Conservation (phyloP, 1,140 invertebrate species). For the Macrobrachium rosenbergii region DNA sequence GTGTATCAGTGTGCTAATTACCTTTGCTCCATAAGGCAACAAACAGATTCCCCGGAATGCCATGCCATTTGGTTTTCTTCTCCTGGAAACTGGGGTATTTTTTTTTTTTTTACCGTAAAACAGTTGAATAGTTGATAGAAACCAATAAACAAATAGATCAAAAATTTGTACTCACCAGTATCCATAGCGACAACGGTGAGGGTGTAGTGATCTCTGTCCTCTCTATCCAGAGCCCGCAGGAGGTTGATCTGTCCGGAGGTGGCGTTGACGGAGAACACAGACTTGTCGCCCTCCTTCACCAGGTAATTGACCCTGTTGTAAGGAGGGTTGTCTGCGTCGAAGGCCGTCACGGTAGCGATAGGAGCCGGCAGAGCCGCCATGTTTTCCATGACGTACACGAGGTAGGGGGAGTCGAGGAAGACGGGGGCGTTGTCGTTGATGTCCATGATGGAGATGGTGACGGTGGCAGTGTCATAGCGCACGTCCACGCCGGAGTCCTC, state of each 20-base stretch:
- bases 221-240: constrained; percentile 84
- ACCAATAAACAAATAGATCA: not conserved
- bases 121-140: not conserved
- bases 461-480: constrained; percentile 77
- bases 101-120: not conserved
- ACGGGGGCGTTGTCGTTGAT: constrained; percentile 96
- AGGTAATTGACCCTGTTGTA: constrained; percentile 92
- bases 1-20: no score
- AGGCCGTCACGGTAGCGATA: constrained; percentile 83
- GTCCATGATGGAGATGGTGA: constrained; percentile 82
- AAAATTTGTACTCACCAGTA: constrained; percentile 79
- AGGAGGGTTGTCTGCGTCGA: constrained; percentile 90
- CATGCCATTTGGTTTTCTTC: no score
- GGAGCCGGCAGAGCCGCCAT: constrained; percentile 77
- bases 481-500: constrained; percentile 84
- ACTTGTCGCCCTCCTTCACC: constrained; percentile 90
- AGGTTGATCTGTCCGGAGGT: constrained; percentile 89
- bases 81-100: no score
- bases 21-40: no score
- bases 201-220: constrained; percentile 82
- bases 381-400: constrained; percentile 94
- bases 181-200: constrained; percentile 92
- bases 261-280: constrained; percentile 85
- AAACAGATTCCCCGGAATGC: no score
- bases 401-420: constrained; percentile 91